These are phyloP conservation scores for Agraylea sexmaculata DNA, from an alignment of 1,140 invertebrate species.

Conservation along the genomic window DNA sequence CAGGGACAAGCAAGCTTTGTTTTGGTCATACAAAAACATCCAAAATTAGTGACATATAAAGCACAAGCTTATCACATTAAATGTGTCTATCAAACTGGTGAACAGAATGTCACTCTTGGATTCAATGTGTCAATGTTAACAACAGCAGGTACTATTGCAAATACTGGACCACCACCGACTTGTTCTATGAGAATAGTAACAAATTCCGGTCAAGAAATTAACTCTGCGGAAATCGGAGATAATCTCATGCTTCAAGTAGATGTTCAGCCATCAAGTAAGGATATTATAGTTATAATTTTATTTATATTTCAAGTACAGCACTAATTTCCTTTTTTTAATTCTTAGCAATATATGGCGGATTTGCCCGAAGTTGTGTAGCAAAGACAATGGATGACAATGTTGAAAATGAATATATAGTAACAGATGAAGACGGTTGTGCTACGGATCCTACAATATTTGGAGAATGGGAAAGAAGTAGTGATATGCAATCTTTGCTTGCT, in stretches of 20 bases:
- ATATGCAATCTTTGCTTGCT: constrained; percentile 69
- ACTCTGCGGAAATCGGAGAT: constrained; percentile 84
- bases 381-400: constrained; percentile 82
- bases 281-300: constrained; percentile 1
- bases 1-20: constrained; percentile 86
- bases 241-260: constrained; percentile 83
- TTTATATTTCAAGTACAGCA: neutral
- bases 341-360: constrained; percentile 84
- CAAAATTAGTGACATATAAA: constrained; percentile 87
- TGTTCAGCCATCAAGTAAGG: constrained; percentile 79
- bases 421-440: constrained; percentile 87
- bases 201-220: constrained; percentile 75
- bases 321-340: neutral
- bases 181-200: constrained; percentile 88
- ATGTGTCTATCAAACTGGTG: constrained; percentile 87
- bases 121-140: constrained; percentile 94
- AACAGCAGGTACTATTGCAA: constrained; percentile 88
- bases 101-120: constrained; percentile 84
- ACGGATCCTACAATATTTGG: constrained; percentile 86
- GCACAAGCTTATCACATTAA: constrained; percentile 91
- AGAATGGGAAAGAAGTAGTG: constrained; percentile 81
- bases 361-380: constrained; percentile 83
- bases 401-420: constrained; percentile 85
- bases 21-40: constrained; percentile 89
- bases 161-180: constrained; percentile 85